phyloP scores from a whole-genome alignment of 2,113 vertebrate genomes.

The Podiceps cristatus region DNA sequence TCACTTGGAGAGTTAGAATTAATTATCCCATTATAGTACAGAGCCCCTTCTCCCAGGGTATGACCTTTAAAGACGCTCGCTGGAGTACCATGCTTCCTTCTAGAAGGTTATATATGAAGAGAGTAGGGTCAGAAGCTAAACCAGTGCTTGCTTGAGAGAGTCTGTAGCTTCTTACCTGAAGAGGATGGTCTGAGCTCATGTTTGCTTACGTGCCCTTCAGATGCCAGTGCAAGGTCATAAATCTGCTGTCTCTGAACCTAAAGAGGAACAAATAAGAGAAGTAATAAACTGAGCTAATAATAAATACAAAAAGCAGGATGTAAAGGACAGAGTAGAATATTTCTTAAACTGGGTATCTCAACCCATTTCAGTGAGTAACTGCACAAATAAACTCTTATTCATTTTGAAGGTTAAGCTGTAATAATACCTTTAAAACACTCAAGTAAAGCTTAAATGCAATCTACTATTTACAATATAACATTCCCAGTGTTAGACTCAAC shows the following conservation, averaged over 20 bases:
- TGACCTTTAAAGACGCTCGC: neutral
- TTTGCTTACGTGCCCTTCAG: neutral
- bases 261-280: neutral
- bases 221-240: neutral
- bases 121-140: neutral
- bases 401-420: constrained; percentile 33
- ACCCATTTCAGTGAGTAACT: neutral
- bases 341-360: neutral
- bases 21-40: neutral
- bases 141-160: neutral
- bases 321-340: neutral
- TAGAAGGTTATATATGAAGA: neutral
- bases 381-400: constrained; percentile 29
- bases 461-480: neutral
- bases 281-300: neutral
- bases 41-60: neutral
- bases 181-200: neutral
- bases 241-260: neutral
- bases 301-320: neutral
- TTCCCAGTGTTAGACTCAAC: neutral
- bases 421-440: constrained; percentile 32
- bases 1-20: neutral
- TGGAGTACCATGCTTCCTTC: neutral
- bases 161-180: neutral
- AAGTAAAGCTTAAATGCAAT: constrained; percentile 17